These are phyloP conservation scores for Dexiosoma caninum DNA, from an alignment of 2,888 invertebrate species.

Conservation along the genomic window DNA sequence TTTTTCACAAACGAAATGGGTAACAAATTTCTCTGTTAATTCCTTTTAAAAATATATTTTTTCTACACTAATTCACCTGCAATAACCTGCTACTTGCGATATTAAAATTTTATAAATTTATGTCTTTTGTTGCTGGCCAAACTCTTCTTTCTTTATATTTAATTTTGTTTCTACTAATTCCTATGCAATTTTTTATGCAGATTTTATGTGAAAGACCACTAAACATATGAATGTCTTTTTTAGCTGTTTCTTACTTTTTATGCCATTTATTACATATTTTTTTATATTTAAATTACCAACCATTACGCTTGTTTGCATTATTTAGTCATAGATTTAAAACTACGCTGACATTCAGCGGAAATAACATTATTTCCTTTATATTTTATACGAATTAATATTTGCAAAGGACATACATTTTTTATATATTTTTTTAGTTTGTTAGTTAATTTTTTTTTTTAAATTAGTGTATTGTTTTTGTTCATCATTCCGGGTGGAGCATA, in stretches of 20 bases:
- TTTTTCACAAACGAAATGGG: background rate
- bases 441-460: background rate
- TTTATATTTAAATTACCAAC: conserved; percentile 48
- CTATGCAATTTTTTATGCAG: conserved; percentile 30
- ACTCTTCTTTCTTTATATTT: background rate
- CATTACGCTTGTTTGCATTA: conserved; percentile 64
- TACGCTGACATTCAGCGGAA: conserved; percentile 63
- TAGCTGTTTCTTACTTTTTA: background rate
- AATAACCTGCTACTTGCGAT: background rate
- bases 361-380: conserved; percentile 63
- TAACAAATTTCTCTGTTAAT: background rate
- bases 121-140: background rate
- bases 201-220: conserved; percentile 24
- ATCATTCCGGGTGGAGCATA: no score
- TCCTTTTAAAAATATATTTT: background rate
- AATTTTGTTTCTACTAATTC: conserved; percentile 38
- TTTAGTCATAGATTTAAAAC: conserved; percentile 65
- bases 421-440: background rate
- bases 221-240: conserved; percentile 53
- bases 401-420: background rate
- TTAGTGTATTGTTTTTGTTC: background rate
- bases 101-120: background rate
- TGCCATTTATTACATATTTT: background rate
- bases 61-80: conserved; percentile 12
- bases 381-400: conserved; percentile 43